Evolutionary conservation across 2,888 invertebrate genomes (phyloP).

Genomic region (Matsumyia berberina): DNA sequence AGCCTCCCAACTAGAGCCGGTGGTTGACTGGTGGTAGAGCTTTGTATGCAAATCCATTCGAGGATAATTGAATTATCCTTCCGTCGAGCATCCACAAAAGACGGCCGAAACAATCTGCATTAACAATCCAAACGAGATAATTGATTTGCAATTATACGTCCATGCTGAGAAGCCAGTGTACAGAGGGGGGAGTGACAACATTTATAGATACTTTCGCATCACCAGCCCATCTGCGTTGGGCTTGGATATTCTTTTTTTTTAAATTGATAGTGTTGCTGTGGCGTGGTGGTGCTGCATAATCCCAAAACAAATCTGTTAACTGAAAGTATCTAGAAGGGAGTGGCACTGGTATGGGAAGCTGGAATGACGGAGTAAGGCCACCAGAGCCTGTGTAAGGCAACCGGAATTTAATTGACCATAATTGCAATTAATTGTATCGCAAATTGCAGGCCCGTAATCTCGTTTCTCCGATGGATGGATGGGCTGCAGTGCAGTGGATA

Average conservation of each 20-base stretch:
- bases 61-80: conserved; percentile 74
- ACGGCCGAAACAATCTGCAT: conserved; percentile 58
- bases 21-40: background rate
- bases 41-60: conserved; percentile 60
- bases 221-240: background rate
- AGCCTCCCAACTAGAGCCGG: background rate
- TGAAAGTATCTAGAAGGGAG: conserved; percentile 22
- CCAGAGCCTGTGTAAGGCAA: conserved; percentile 45
- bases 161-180: background rate
- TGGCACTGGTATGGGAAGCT: background rate
- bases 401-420: conserved; percentile 78
- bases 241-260: conserved; percentile 43
- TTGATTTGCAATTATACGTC: conserved; percentile 72
- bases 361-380: conserved; percentile 24
- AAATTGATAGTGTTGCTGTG: conserved; percentile 20
- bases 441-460: conserved; percentile 72
- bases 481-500: conserved; percentile 23
- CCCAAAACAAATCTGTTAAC: conserved; percentile 63
- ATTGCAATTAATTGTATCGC: conserved; percentile 77
- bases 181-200: conserved; percentile 21
- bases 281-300: conserved; percentile 33
- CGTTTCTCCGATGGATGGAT: conserved; percentile 43
- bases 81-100: conserved; percentile 31
- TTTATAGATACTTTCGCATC: conserved; percentile 39
- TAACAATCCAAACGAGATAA: conserved; percentile 67